These are phyloP conservation scores for Stenodema calcarata DNA, from an alignment of 2,888 invertebrate species.

Conservation along the genomic window DNA sequence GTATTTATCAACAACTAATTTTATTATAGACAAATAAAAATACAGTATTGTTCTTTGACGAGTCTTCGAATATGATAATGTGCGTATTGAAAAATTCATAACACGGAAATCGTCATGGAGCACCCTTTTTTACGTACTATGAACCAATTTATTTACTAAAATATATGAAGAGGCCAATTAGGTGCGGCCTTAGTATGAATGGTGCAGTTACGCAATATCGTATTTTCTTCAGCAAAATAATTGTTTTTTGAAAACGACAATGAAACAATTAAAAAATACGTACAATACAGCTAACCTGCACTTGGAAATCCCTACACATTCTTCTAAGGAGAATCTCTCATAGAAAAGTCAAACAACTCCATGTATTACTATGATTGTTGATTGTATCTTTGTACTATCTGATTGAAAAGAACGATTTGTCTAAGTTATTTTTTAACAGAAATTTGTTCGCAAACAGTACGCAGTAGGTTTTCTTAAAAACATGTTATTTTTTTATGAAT, in stretches of 20 bases:
- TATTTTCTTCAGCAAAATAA: neutral
- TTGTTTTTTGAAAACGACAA: neutral
- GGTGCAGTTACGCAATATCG: neutral
- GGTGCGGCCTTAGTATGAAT: neutral
- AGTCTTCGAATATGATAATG: neutral
- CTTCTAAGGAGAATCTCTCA: neutral
- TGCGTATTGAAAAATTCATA: neutral
- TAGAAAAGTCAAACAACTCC: slow-evolving; percentile 1
- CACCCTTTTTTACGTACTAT: neutral
- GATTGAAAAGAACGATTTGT: slow-evolving; percentile 39
- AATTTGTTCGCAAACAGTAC: neutral
- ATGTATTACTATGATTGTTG: slow-evolving; percentile 32
- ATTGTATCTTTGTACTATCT: slow-evolving; percentile 46
- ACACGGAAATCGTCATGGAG: neutral
- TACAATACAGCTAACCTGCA: slow-evolving; percentile 38
- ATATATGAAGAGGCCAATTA: neutral
- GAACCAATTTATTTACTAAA: neutral
- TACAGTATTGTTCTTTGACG: no score
- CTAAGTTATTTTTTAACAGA: slow-evolving; percentile 11
- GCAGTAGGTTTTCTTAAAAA: neutral
- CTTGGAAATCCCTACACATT: neutral
- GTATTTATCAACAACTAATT: no score
- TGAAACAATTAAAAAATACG: neutral
- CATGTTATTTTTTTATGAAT: neutral
- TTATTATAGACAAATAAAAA: no score